Evolutionary conservation across 2,888 invertebrate species (phyloP).

Genomic region (Zeuzera pyrina): DNA sequence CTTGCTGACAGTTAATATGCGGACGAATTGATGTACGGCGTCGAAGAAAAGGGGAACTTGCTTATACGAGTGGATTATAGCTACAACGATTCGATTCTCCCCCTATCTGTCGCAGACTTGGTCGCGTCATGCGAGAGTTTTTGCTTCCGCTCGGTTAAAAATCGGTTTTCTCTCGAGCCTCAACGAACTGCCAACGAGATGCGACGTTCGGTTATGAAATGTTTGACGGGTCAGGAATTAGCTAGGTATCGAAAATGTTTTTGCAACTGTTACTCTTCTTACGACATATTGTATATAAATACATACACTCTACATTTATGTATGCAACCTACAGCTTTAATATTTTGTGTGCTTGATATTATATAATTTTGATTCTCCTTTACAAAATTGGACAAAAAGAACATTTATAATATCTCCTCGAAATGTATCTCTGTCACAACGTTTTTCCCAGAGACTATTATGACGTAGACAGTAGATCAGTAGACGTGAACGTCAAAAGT

Average conservation of each 20-base stretch:
- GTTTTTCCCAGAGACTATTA: too few species aligned
- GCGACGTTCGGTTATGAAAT: slow-evolving; percentile 55
- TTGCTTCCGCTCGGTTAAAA: slow-evolving; percentile 40
- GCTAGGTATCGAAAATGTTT: too few species aligned
- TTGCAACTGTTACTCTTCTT: background rate
- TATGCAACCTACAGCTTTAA: too few species aligned
- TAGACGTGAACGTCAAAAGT: too few species aligned
- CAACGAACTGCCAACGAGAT: slow-evolving; percentile 28
- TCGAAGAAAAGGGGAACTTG: slow-evolving; percentile 6
- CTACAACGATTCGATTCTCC: background rate
- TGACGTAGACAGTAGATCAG: too few species aligned
- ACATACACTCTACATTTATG: too few species aligned
- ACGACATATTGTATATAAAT: too few species aligned
- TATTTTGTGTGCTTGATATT: too few species aligned
- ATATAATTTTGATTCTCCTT: too few species aligned
- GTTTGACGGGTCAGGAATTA: slow-evolving; percentile 60
- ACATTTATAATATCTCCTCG: too few species aligned
- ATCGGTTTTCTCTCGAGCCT: slow-evolving; percentile 39
- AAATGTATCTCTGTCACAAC: too few species aligned
- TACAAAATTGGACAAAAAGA: too few species aligned
- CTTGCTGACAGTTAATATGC: slow-evolving; percentile 51
- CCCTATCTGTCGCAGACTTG: slow-evolving; percentile 1
- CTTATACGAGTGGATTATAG: background rate
- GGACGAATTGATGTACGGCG: slow-evolving; percentile 39
- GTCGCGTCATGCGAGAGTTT: slow-evolving; percentile 19